Evolutionary conservation across 2,888 invertebrate species (phyloP).

Genomic region (Drosophila paracracens): DNA sequence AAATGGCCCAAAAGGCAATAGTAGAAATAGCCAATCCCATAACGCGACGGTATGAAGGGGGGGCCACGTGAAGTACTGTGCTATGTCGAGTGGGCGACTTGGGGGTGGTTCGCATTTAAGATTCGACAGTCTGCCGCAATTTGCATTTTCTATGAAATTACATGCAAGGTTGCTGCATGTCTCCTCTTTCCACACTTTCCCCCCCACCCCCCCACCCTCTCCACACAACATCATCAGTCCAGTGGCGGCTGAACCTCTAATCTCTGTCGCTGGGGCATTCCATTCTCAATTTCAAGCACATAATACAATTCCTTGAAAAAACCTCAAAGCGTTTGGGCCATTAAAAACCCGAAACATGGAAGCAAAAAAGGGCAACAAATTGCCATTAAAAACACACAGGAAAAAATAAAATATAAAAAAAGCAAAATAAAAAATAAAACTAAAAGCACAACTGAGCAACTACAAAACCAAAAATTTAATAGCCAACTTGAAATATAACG

Average conservation of each 20-base stretch:
- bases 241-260: constrained; percentile 39
- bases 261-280: constrained; percentile 37
- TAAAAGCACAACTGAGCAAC: constrained; percentile 15
- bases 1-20: constrained; percentile 67
- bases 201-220: not conserved
- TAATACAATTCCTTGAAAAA: constrained; percentile 49
- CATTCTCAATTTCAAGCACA: constrained; percentile 28
- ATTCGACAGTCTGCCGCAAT: constrained; percentile 59
- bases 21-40: constrained; percentile 55
- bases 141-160: constrained; percentile 61
- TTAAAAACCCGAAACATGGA: constrained; percentile 33
- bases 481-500: not conserved
- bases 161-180: constrained; percentile 4
- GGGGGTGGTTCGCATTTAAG: constrained; percentile 45
- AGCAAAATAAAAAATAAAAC: not conserved
- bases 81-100: constrained; percentile 9
- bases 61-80: not conserved
- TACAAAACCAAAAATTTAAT: constrained; percentile 25
- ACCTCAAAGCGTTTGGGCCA: constrained; percentile 35
- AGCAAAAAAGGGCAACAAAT: constrained; percentile 53
- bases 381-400: constrained; percentile 44
- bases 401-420: not conserved
- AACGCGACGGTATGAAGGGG: not conserved
- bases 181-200: not conserved
- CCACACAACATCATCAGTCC: constrained; percentile 12